Base-by-base conservation (phyloP, 2,797 vertebrate species). In the Staurois parvus region DNA sequence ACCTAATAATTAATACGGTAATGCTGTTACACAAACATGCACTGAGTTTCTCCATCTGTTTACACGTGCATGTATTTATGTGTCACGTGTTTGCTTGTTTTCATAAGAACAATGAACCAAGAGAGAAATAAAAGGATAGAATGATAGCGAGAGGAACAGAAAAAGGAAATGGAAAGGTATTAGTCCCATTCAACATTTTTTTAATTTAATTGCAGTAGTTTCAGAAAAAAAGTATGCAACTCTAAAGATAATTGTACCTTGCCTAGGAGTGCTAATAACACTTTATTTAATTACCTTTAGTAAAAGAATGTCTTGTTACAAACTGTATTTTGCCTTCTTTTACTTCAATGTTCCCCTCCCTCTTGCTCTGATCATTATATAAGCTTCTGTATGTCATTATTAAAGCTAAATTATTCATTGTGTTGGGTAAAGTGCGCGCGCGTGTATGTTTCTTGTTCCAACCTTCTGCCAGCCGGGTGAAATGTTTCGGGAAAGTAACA, bases 391-490 rank as follows among this genome's bases (percentile, higher is more conserved):
- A 83, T 78, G 76, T 78, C 85, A 82, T 83, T 82, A 86, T 82
- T 86, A 86, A 86, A 86, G 73, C 56, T 78, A 86, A 83, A 86
- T 86, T 86, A 86, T 86, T 83, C 85, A 86, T 78, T 83, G 79
- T 78, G 80, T 83, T 86, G 85, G 79, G 80, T 86, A 83, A 82
- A 86, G 79, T 77, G 52, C 74, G 84, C 30, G 84, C 30, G 32
- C 59, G 77, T 81, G 24, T 70, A 67, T 59, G 45, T 24, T 37
- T 81, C 79, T 78, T 45, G 59, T 78, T 70, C 74, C 85, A 83
- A 77, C 73, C 80, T 86, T 83, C 85, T 86, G 85, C 79, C 85
- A 78, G 79, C 29, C 74, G 66, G 74, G 85, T 77, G 85, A 83
- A 86, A 76, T 72, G 79, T 82, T 81, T 86, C 28, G 64, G 79